Conservation (phyloP, 37 sponge, comb jelly and placozoan species). For the Dysidea cf. avara region DNA sequence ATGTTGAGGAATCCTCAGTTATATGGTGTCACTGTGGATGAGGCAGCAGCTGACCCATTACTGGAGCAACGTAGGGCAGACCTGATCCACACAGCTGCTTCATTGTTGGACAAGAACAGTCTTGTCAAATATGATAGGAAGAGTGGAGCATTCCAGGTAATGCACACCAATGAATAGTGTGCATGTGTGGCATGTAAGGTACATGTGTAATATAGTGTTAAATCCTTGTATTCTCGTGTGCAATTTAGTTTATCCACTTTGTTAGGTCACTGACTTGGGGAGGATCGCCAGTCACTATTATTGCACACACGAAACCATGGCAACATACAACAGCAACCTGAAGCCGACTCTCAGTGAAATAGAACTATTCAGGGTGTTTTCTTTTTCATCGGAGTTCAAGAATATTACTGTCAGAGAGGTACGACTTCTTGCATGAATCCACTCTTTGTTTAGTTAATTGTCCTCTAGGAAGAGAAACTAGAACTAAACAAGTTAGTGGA, state of each 20-base stretch:
- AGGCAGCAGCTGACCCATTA: conserved; percentile 67
- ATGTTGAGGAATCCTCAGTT: conserved; percentile 90
- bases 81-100: conserved; percentile 97
- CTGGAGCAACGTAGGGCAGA: conserved; percentile 89
- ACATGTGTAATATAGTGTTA: background rate
- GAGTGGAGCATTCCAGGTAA: conserved; percentile 90
- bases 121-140: conserved; percentile 94
- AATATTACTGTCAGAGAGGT: conserved; percentile 96
- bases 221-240: background rate
- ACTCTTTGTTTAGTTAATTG: background rate
- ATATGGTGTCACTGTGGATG: conserved; percentile 84
- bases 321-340: conserved; percentile 93
- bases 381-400: conserved; percentile 96
- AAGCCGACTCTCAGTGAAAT: conserved; percentile 96
- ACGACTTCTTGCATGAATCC: background rate
- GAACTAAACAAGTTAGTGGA: conserved; percentile 92
- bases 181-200: background rate
- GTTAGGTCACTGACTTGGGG: conserved; percentile 93
- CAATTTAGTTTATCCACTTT: background rate
- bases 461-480: conserved; percentile 89
- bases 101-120: conserved; percentile 79
- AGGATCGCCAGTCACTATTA: conserved; percentile 99
- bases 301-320: conserved; percentile 87
- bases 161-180: background rate
- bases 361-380: conserved; percentile 95